Evolutionary conservation across 2,113 vertebrate species (phyloP), one percentile per base, ranked within the genome.

Genomic region (Oreotrochilus melanogaster): DNA sequence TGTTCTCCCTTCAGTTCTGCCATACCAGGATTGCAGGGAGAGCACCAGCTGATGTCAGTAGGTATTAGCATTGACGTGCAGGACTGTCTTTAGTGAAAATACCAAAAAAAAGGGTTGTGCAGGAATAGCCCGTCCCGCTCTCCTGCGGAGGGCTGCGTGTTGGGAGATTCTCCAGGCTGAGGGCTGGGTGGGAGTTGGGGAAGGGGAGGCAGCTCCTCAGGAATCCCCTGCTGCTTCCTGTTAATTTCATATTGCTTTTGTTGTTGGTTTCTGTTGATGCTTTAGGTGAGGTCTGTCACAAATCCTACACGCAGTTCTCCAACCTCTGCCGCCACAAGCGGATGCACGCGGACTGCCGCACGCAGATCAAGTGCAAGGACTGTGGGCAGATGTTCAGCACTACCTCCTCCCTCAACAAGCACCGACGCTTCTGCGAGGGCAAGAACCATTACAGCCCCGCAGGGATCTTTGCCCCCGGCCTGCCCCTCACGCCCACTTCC

Each of bases 291-390:
- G 99, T 99, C 98, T 99, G 99, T 98, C 99, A 99, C 98, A 99
- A 99, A 94, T 99, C 99, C 94, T 99, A 99, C 98, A 99, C 99
- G 74, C 99, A 99, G 98, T 99, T 99, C 99, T 99, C 99, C 98
- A 99, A 99, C 98, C 99, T 99, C 94, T 99, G 99, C 98, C 99
- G 99, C 58, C 99, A 99, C 98, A 99, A 99, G 98, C 99, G 99
- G 69, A 99, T 99, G 99, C 99, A 99, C 57, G 99, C 99, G 9
- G 99, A 99, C 98, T 99, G 99, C 96, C 99, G 99, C 95, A 99
- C 99, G 7, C 99, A 99, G 98, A 99, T 99, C 98, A 99, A 99
- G 92, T 99, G 99, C 98, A 99, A 99, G 98, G 99, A 99, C 98
- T 99, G 99, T 15, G 99, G 99, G 33, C 99, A 99, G 97, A 99